Conservation (phyloP, 2,113 vertebrate species). For the Aramus guarauna region DNA sequence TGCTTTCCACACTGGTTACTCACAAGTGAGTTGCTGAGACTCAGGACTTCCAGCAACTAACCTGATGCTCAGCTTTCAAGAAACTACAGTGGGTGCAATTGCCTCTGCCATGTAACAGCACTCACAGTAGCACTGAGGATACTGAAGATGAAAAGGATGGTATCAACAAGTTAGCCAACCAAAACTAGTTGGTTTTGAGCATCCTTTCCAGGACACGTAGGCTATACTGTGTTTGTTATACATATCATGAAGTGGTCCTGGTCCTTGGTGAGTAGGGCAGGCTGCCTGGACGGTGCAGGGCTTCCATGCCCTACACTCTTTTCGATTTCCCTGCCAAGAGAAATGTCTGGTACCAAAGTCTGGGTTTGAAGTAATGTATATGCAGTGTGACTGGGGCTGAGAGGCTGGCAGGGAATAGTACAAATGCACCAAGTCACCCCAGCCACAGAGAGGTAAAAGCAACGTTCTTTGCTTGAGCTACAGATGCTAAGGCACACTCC, state of each 20-base stretch:
- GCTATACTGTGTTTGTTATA: background rate
- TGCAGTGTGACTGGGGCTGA: background rate
- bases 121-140: background rate
- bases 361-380: background rate
- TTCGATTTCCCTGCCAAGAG: background rate
- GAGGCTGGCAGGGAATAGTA: background rate
- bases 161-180: background rate
- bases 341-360: background rate
- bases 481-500: background rate
- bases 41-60: background rate
- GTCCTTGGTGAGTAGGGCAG: background rate
- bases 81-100: background rate
- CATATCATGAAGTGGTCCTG: background rate
- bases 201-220: background rate
- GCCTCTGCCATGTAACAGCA: background rate
- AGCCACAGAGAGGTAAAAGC: background rate
- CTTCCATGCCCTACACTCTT: background rate
- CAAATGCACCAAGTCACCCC: background rate
- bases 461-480: background rate
- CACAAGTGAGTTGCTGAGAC: background rate
- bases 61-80: background rate
- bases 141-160: background rate
- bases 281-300: background rate
- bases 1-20: background rate
- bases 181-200: background rate